Percentiles rank a stretch among this genome's conserved stretches.
Evolutionary conservation across 2,797 vertebrate genomes (phyloP).

Genomic region (Alcedo atthis): DNA sequence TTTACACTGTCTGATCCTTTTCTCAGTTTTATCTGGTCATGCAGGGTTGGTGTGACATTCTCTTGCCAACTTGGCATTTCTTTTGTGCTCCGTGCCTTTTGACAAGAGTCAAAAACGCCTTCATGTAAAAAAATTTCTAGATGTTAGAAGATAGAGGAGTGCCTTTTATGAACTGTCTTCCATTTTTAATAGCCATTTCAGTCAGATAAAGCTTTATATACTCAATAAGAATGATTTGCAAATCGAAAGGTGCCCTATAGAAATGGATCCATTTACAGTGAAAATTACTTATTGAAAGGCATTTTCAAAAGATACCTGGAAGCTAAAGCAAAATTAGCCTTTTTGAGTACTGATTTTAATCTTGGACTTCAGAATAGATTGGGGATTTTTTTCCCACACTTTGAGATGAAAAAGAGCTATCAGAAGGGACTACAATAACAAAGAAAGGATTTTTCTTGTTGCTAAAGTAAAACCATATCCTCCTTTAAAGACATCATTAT

Average conservation of each 20-base stretch:
- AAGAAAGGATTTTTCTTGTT: background rate
- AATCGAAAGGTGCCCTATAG: background rate
- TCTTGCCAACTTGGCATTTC: background rate
- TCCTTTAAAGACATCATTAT: background rate
- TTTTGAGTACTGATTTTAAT: constrained; percentile 30
- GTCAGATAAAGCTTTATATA: background rate
- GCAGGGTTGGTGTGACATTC: background rate
- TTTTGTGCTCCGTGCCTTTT: background rate
- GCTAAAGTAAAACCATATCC: background rate
- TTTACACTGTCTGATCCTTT: background rate
- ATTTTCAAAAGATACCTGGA: background rate
- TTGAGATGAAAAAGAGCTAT: background rate
- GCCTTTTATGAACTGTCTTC: background rate
- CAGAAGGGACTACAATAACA: background rate
- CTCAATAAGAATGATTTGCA: background rate
- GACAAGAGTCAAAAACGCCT: fast-evolving
- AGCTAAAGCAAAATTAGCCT: constrained; percentile 13
- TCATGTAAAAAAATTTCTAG: background rate
- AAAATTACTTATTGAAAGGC: background rate
- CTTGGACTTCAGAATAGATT: background rate
- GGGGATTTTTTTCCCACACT: background rate
- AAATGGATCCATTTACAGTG: background rate
- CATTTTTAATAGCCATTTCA: background rate
- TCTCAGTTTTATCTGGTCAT: background rate
- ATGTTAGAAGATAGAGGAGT: background rate